Percentiles rank a stretch among this genome's conserved stretches.
These are phyloP conservation scores for Percina caprodes DNA, from an alignment of 2,113 vertebrate species.

Conservation along the genomic window DNA sequence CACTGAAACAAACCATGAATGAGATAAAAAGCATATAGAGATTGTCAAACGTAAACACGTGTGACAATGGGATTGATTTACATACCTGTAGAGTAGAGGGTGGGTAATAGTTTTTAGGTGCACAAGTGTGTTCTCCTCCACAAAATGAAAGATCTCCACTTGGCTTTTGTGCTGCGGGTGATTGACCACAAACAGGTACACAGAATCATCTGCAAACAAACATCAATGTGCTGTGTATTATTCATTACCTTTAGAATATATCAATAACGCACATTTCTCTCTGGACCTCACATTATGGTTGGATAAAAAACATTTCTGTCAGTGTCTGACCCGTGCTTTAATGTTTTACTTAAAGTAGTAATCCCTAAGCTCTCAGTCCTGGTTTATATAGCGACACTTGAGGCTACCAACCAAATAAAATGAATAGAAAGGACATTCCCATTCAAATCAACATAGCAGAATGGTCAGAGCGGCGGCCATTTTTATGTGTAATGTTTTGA, in stretches of 20 bases:
- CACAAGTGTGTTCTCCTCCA: constrained; percentile 85
- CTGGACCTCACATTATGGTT: neutral
- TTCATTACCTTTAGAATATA: neutral
- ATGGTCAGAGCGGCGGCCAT: too few species aligned
- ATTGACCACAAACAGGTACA: constrained; percentile 92
- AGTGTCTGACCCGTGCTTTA: neutral
- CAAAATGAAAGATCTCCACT: constrained; percentile 90
- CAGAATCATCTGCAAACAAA: constrained; percentile 81
- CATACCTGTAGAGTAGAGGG: constrained; percentile 87
- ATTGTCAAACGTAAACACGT: neutral
- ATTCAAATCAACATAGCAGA: too few species aligned
- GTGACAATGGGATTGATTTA: neutral
- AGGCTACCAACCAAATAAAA: neutral
- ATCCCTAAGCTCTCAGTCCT: neutral
- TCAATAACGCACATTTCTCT: neutral
- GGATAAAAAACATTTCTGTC: neutral
- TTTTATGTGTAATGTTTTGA: too few species aligned
- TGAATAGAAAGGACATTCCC: too few species aligned
- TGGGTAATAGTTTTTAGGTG: constrained; percentile 90
- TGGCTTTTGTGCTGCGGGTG: constrained; percentile 88
- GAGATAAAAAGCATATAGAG: neutral
- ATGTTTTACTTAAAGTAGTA: neutral
- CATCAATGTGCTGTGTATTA: neutral
- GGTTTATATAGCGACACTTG: neutral
- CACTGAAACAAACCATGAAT: constrained; percentile 72